Percentiles rank a stretch among this genome's conserved stretches.
Evolutionary conservation across 2,113 vertebrate species (phyloP).

Genomic region (Mastomys natalensis): DNA sequence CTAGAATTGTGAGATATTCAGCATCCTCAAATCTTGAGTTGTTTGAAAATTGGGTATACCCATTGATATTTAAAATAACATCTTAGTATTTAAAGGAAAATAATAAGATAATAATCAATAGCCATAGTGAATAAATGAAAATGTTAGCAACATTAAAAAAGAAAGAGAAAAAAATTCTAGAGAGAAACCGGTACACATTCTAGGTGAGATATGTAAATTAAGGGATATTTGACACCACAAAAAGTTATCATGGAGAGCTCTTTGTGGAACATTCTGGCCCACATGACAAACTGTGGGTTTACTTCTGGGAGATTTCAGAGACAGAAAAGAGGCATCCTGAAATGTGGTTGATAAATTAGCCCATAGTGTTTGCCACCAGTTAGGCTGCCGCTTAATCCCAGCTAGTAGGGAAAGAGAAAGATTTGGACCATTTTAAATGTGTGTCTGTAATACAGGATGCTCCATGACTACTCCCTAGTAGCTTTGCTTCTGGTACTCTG

Average conservation of each 20-base stretch:
- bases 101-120: neutral
- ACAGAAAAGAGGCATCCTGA: neutral
- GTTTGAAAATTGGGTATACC: neutral
- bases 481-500: neutral
- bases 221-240: neutral
- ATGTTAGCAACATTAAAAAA: neutral
- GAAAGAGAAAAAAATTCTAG: neutral
- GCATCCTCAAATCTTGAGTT: too few species aligned
- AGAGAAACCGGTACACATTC: neutral
- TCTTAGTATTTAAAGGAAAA: neutral
- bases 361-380: neutral
- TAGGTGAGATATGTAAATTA: neutral
- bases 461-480: neutral
- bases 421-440: neutral
- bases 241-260: too few species aligned
- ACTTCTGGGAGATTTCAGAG: neutral
- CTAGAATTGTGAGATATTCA: too few species aligned
- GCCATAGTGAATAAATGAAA: neutral
- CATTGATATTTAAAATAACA: neutral
- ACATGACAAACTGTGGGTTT: neutral
- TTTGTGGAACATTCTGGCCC: neutral
- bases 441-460: too few species aligned
- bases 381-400: neutral
- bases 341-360: neutral
- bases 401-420: neutral